Base-by-base conservation (phyloP, 2,888 invertebrate genomes). In the Mayetiola destructor region DNA sequence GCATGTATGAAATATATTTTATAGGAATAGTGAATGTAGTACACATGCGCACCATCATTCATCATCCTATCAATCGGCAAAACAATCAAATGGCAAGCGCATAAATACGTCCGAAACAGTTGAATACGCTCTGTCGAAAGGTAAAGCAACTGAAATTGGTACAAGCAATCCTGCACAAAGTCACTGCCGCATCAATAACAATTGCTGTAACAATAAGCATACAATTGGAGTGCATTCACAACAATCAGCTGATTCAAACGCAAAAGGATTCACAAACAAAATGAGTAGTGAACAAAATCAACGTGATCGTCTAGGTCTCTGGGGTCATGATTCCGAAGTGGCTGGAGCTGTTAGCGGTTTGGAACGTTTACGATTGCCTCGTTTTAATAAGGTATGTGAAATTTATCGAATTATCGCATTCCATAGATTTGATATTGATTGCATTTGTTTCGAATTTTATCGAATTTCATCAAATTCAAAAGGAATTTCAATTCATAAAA, bases 311-410 rank as follows among this genome's bases (percentile, higher is more conserved):
- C 58, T 69, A 21, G 69, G 70, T 16, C 58, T 66, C 2, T 68
- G 69, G 67, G 68, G 68, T 37, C 68, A 67, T 20, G 72, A 71
- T 59, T 66, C 63, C 29, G 71, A 70, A 60, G 62, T 67, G 4
- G 61, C 66, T 20, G 70, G 71, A 55, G 66, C 59, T 32, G 53
- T 72, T 20, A 66, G 67, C 3, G 72, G 72, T 37, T 57, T 70
- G 37, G 64, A 66, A 32, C 69, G 70, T n/a, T 56, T 73, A 56
- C 53, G 61, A 6, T 63, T 64, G 57, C 68, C 68, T 57, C 68
- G 68, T 57, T 71, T 62, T 59, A 68, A 67, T 59, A 73, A 73
- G 71, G 72, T 72, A 62, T 62, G 70, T 63, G n/a, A n/a, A n/a
- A n/a, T n/a, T n/a, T n/a, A n/a, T n/a, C n/a, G n/a, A n/a, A n/a